Base-by-base conservation (phyloP, 2,888 invertebrate species). In the Morpho deidamia region DNA sequence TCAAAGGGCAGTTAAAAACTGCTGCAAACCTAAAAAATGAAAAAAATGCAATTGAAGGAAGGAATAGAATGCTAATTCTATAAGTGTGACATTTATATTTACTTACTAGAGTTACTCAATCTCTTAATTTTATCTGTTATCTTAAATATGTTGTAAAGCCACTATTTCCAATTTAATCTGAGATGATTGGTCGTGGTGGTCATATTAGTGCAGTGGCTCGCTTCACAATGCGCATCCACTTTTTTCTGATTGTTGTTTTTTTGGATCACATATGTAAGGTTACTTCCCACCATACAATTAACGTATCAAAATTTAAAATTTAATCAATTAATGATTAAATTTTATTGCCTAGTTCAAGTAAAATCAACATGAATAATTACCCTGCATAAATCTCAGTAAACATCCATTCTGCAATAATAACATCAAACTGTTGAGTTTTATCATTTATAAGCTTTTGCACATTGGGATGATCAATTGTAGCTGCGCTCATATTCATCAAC, bases 321-420 rank as follows among this genome's bases (percentile, higher is more conserved):
- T n/a, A n/a, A n/a, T n/a, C n/a, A n/a, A n/a, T n/a, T n/a, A n/a
- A 23, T 23, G 5, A 5, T 23, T 23, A 23, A 23, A 23, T 23
- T 23, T 23, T 2, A 23, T 5, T 23, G 23, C 23, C 4, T 42
- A 7, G 12, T 12, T 42, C 7, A 7, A 23, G 7, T 8, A 14
- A 11, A 42, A 42, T 5, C 23, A 8, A 7, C 7, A 14, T n/a
- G 8, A 34, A 32, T 7, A 43, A 56, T 56, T 43, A 65, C 65
- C 62, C 59, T 40, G 58, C 51, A 48, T 61, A 54, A 9, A 61
- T 23, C 10, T 68, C 66, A 11, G 60, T 58, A 44, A 73, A 77
- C 48, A 75, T 48, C 58, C 74, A 70, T 58, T 79, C 78, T 0
- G 61, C 54, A n/a, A 80, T 58, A 3, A 76, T 68, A 2, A 61